Evolutionary conservation across 2,113 vertebrate genomes (phyloP).

Genomic region (Brachyhypopomus gauderio): DNA sequence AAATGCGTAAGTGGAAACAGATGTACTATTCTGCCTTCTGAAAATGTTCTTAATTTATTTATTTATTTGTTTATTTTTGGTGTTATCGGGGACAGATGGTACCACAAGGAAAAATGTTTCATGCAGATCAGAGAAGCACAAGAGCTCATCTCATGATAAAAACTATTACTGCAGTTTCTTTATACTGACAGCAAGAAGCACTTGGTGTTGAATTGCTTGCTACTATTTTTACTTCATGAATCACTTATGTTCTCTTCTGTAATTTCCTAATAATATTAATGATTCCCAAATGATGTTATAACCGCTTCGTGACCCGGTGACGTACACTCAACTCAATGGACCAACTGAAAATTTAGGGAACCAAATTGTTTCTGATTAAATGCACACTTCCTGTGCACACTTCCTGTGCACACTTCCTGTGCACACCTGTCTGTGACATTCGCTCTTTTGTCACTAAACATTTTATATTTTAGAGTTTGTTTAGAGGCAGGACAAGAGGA

Average conservation of each 20-base stretch:
- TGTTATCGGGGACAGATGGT: conserved; percentile 9
- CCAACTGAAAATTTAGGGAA: too few species aligned
- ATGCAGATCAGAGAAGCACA: background rate
- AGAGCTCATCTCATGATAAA: background rate
- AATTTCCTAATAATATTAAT: background rate
- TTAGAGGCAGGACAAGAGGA: background rate
- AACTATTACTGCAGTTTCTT: background rate
- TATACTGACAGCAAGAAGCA: background rate
- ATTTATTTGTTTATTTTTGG: too few species aligned
- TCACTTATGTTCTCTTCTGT: background rate
- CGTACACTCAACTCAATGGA: too few species aligned
- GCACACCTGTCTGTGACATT: too few species aligned
- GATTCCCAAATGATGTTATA: background rate
- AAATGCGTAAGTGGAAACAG: conserved; percentile 2
- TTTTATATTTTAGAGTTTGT: background rate
- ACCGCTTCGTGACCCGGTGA: background rate
- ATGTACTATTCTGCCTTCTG: background rate
- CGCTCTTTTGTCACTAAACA: too few species aligned
- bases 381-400: too few species aligned
- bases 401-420: too few species aligned
- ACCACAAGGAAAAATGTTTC: background rate
- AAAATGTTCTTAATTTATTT: background rate
- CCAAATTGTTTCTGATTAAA: too few species aligned
- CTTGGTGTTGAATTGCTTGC: background rate
- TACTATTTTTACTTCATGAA: background rate